Evolutionary conservation across 2,797 vertebrate genomes (phyloP), one percentile per base, ranked within the genome.

Genomic region (Echeneis naucrates): DNA sequence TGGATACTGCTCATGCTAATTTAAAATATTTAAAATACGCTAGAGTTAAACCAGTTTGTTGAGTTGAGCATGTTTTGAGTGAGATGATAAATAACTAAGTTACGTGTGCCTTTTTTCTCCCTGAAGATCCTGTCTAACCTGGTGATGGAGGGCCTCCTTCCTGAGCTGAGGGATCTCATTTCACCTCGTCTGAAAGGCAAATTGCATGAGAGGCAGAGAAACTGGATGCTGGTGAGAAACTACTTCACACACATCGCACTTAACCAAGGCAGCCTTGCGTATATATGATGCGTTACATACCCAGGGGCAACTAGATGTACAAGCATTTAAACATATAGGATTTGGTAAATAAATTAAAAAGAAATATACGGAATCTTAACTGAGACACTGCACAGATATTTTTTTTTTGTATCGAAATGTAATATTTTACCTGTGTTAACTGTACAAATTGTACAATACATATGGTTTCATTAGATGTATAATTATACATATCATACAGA

Each of bases 121-220:
- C 6, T 9, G 0, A 77, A 99, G 98, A 95, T 99, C 61, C 91
- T 99, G 77, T 95, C 95, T 82, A 99, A 99, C 90, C 92, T 99
- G 90, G 97, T 97, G 88, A 98, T 98, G 97, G 98, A 99, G 85
- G 93, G 91, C 19, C 95, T 98, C 57, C 92, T 96, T 3, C 94
- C 96, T 0, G 96, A 96, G 70, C 94, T 99, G 68, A 92, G 94
- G 84, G 95, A 83, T 1, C 83, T 94, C 80, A 98, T 99, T 1
- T 85, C 92, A 5, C 96, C 97, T 0, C 93, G 95, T 45, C 93
- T 99, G 75, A 97, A 96, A 90, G 97, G 97, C 62, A 98, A 98
- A 58, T 82, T 95, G 0, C 94, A 96, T 11, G 97, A 99, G 61
- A 93, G 94, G 14, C 97, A 97, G 88, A 92, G 93, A 55, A 93